These are phyloP conservation scores for Aporophyla nigra DNA, from an alignment of 2,888 invertebrate genomes.

Conservation along the genomic window DNA sequence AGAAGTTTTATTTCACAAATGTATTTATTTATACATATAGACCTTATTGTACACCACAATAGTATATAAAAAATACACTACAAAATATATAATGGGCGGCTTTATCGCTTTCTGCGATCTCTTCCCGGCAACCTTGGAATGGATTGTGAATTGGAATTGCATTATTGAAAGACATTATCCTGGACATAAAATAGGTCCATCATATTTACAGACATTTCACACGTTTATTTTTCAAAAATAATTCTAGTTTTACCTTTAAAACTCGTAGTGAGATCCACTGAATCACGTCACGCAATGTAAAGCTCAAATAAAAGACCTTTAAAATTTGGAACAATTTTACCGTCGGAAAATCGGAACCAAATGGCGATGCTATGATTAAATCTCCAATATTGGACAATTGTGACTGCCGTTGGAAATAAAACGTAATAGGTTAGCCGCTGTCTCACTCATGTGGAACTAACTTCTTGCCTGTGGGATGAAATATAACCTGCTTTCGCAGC, in stretches of 20 bases:
- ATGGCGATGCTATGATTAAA: constrained; percentile 39
- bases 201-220: not conserved
- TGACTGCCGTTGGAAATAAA: constrained; percentile 46
- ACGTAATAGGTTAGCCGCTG: constrained; percentile 28
- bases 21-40: no score
- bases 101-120: no score
- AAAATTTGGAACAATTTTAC: constrained; percentile 37
- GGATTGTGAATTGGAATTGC: no score
- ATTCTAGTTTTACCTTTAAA: not conserved
- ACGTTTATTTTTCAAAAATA: not conserved
- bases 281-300: constrained; percentile 3
- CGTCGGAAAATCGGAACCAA: not conserved
- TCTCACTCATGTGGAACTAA: constrained; percentile 47
- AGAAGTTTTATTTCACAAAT: no score
- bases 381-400: constrained; percentile 55
- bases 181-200: no score
- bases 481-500: constrained; percentile 35
- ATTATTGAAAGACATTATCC: no score
- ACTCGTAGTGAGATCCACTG: constrained; percentile 8
- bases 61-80: no score
- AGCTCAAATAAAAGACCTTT: constrained; percentile 30
- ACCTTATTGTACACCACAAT: no score
- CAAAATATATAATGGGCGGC: no score
- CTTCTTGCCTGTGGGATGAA: constrained; percentile 29
- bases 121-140: no score